A percentile compares a stretch with the other conserved stretches of the same genome.
Conservation (phyloP, 2,888 invertebrate species). For the Leucophenga maculata region DNA sequence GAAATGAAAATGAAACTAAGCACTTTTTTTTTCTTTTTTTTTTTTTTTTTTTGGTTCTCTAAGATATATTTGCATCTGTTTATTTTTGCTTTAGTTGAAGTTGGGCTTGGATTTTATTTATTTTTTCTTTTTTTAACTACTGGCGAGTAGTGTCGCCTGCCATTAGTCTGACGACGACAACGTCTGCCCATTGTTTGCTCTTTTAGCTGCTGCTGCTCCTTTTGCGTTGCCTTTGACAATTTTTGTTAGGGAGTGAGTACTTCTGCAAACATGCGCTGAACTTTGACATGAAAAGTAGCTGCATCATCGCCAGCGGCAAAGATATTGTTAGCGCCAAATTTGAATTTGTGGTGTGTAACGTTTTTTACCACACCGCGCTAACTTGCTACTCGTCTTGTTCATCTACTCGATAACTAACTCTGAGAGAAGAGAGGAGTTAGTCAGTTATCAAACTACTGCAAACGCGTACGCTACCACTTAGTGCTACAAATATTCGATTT, state of each 20-base stretch:
- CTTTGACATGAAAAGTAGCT: constrained; percentile 52
- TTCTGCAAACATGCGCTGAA: constrained; percentile 57
- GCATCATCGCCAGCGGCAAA: not conserved
- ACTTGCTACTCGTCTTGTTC: no score
- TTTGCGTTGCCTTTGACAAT: constrained; percentile 50
- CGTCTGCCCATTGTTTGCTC: constrained; percentile 61
- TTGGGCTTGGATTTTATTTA: constrained; percentile 45
- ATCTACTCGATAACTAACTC: no score
- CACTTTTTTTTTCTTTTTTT: not conserved
- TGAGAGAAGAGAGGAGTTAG: no score
- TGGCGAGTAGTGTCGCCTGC: constrained; percentile 1
- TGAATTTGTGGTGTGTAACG: no score
- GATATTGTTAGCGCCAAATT: no score
- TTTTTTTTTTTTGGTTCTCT: not conserved
- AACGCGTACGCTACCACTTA: no score
- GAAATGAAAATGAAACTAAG: constrained; percentile 14
- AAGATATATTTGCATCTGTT: constrained; percentile 1
- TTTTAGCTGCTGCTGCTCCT: constrained; percentile 41
- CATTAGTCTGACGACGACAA: constrained; percentile 38
- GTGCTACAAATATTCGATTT: no score
- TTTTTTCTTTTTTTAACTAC: not conserved
- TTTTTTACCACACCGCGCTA: no score
- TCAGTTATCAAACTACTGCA: no score
- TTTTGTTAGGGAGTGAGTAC: constrained; percentile 9
- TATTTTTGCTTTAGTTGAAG: constrained; percentile 51